phyloP scores from a whole-genome alignment of 2,113 vertebrate species.

The Peromyscus polionotus region DNA sequence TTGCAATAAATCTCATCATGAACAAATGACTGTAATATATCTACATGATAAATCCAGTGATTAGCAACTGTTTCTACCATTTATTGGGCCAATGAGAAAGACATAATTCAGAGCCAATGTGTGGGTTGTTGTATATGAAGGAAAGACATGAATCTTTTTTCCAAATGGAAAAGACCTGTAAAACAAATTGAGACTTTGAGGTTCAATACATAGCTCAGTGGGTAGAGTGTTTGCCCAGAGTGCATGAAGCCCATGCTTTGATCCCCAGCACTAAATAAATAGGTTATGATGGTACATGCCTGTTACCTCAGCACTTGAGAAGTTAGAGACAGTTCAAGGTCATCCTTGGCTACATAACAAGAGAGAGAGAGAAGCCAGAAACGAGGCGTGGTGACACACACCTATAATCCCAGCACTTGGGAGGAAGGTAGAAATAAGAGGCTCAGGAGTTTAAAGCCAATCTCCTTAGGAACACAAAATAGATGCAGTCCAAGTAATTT shows the following conservation, averaged over 20 bases:
- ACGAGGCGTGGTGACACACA: background rate
- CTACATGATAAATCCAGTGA: conserved; percentile 58
- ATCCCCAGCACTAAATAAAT: background rate
- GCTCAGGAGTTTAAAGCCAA: background rate
- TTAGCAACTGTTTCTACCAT: conserved; percentile 71
- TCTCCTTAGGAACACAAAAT: too few relatives aligned
- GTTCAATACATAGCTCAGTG: background rate
- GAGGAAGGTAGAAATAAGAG: background rate
- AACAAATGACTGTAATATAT: conserved; percentile 65
- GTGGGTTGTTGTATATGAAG: background rate
- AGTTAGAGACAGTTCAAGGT: background rate
- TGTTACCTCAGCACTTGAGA: background rate
- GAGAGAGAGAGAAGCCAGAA: background rate
- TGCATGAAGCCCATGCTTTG: background rate
- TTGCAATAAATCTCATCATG: conserved; percentile 76
- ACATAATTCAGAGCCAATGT: background rate
- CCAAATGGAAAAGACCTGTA: background rate
- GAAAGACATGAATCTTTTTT: background rate
- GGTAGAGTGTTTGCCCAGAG: background rate
- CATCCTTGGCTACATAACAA: background rate
- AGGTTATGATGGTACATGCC: background rate
- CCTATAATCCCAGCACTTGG: background rate
- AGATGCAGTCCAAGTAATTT: too few relatives aligned
- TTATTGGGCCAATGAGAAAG: conserved; percentile 17
- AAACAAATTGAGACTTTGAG: background rate